Conservation (phyloP, 2,888 invertebrate species). For the Arctia plantaginis region DNA sequence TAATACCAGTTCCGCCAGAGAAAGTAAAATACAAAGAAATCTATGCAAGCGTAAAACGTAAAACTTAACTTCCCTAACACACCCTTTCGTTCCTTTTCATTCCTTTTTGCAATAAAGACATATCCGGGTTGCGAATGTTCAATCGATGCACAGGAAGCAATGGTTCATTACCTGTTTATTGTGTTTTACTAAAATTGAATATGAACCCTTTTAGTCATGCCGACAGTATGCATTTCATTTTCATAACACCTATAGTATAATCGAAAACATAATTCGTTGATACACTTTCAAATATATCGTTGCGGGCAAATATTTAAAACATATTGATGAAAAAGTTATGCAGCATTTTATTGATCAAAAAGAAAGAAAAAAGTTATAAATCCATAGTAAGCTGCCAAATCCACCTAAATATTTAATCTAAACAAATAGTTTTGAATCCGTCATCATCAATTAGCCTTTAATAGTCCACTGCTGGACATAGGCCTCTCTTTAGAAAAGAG, state of each 20-base stretch:
- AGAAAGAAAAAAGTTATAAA: too few species aligned
- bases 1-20: constrained; percentile 32
- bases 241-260: constrained; percentile 6
- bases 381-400: too few species aligned
- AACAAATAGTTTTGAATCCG: too few species aligned
- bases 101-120: constrained; percentile 65
- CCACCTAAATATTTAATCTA: too few species aligned
- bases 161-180: constrained; percentile 77
- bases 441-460: too few species aligned
- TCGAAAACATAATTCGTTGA: neutral
- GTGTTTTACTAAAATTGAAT: constrained; percentile 63
- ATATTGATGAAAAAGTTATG: neutral
- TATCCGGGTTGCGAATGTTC: constrained; percentile 82
- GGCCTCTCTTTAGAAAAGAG: too few species aligned
- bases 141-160: constrained; percentile 77
- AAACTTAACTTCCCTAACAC: constrained; percentile 55
- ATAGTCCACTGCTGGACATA: too few species aligned
- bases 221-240: constrained; percentile 63
- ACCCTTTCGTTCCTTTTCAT: constrained; percentile 80
- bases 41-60: constrained; percentile 62
- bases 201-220: constrained; percentile 67
- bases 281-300: neutral
- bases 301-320: neutral
- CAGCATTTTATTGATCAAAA: too few species aligned
- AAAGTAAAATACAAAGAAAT: constrained; percentile 44